Evolutionary conservation across 2,113 vertebrate genomes (phyloP).

Genomic region (Malurus melanocephalus): DNA sequence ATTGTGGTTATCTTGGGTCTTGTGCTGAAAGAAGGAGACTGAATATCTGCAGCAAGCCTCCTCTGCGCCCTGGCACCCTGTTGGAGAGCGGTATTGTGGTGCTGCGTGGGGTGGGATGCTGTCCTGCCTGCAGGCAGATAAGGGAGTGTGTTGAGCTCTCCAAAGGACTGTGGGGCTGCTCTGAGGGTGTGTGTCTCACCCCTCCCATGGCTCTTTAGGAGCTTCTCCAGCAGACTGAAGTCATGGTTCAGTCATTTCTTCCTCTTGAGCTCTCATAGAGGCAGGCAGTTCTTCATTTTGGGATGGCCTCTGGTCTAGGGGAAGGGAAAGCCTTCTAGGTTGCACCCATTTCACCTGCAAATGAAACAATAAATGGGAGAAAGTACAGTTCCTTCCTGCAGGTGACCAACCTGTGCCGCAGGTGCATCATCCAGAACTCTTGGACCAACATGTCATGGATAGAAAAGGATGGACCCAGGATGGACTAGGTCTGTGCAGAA

Average conservation of each 20-base stretch:
- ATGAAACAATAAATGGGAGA: background rate
- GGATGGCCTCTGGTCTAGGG: background rate
- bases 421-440: background rate
- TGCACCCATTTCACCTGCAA: background rate
- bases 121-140: background rate
- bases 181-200: background rate
- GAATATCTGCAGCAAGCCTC: background rate
- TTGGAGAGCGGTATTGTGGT: background rate
- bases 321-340: background rate
- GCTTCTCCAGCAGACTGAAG: background rate
- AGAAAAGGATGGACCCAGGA: background rate
- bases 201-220: background rate
- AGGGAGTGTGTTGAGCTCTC: background rate
- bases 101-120: background rate
- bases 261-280: background rate
- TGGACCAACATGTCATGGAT: background rate
- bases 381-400: background rate
- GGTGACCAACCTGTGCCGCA: background rate
- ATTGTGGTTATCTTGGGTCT: background rate
- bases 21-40: background rate
- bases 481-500: background rate
- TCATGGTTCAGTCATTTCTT: background rate
- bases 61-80: background rate
- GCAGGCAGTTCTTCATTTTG: background rate
- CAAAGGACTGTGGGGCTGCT: background rate